Evolutionary conservation across 2,113 vertebrate genomes (phyloP).

Genomic region (Albula goreensis): DNA sequence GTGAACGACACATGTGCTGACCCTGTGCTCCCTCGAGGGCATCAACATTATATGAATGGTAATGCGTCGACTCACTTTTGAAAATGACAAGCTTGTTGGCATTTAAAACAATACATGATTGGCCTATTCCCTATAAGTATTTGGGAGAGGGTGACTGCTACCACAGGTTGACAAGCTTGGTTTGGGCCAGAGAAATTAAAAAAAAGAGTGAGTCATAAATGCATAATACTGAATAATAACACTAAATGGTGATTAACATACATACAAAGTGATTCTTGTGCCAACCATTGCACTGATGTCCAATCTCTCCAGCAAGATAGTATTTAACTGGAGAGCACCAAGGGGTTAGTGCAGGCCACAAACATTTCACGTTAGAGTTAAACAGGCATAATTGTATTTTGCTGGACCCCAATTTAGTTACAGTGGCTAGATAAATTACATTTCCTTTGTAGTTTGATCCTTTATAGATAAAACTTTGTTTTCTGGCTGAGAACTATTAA

Average conservation of each 20-base stretch:
- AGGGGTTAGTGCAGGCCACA: not conserved
- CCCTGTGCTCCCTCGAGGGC: too few relatives aligned
- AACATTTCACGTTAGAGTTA: not conserved
- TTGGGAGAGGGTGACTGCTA: too few relatives aligned
- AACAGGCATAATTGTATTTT: constrained; percentile 3
- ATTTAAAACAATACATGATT: too few relatives aligned
- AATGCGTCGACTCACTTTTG: too few relatives aligned
- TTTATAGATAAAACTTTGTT: constrained; percentile 2
- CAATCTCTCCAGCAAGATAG: not conserved
- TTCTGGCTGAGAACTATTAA: not conserved
- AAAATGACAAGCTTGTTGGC: too few relatives aligned
- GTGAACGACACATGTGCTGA: too few relatives aligned
- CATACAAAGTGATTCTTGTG: not conserved
- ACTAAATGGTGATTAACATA: constrained; percentile 15
- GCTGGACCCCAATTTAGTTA: not conserved
- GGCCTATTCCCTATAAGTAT: too few relatives aligned
- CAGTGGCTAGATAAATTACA: not conserved
- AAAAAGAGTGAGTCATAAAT: not conserved
- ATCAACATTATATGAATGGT: too few relatives aligned
- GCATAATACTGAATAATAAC: not conserved
- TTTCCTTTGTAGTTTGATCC: not conserved
- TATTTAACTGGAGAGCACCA: not conserved
- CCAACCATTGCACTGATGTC: not conserved
- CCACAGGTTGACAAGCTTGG: too few relatives aligned
- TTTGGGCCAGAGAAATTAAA: too few relatives aligned